Base-by-base conservation (phyloP, 2,113 vertebrate genomes). In the Crotalus helleri region DNA sequence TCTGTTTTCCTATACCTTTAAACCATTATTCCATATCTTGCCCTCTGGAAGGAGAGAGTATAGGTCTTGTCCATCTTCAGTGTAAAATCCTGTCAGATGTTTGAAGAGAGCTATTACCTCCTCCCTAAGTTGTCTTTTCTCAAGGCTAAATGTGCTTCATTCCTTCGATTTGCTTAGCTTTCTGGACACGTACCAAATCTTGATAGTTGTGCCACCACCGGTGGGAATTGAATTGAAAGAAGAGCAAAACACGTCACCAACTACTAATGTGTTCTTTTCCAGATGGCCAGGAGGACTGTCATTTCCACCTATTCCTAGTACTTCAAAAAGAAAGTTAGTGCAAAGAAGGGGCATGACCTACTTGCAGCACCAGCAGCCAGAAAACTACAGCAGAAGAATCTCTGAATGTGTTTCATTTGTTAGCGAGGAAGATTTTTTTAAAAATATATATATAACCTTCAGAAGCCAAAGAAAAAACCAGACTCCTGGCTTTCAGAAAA, bases 241-340 rank as follows among this genome's bases (percentile, higher is more conserved):
- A 12, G 85, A 59, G 90, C 15, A 59, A 85, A 11, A 1, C 44
- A 54, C 90, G 29, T 15, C 54, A 15, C n/a, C 10, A 2, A n/a
- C 64, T 54, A 24, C 0, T 69, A 1, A 0, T 91, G 2, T 3
- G 4, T 90, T 17, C 2, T 1, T 3, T 23, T 33, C 5, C 58
- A 33, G 26, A 51, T n/a, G 87, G 81, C 91, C 44, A 87, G 15
- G 26, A 92, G 29, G 44, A 49, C 54, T 24, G 49, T 0, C 0
- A 0, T 0, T 23, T 85, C 23, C 46, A 54, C 3, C 0, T 0
- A 0, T 90, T 12, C 17, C n/a, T 26, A 44, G 2, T 2, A 5
- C 2, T 13, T n/a, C 23, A 64, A 46, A 89, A 15, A 1, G 26
- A 51, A 23, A 3, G 12, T 55, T 24, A 81, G 21, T 44, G 49